Evolutionary conservation across 2,888 invertebrate genomes (phyloP), one percentile per base, ranked within the genome.

Genomic region (Loripinus fragilis): DNA sequence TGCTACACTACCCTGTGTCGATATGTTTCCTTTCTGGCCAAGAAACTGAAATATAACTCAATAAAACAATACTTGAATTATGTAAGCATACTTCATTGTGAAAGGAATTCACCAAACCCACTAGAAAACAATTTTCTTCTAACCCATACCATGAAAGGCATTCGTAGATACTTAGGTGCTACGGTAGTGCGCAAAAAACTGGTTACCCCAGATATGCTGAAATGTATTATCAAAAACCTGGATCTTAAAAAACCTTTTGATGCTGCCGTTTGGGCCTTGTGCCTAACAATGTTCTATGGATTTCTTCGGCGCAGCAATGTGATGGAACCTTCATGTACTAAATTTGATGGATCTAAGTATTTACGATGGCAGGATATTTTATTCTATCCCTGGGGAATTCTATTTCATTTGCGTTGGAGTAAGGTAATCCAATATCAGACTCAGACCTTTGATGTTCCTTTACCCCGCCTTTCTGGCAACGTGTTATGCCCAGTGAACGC

Each of bases 31-130:
- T n/a, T n/a, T n/a, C n/a, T n/a, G n/a, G n/a, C n/a, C n/a, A n/a
- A n/a, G n/a, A n/a, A n/a, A n/a, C n/a, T n/a, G n/a, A n/a, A n/a
- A n/a, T n/a, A n/a, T n/a, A n/a, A n/a, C n/a, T n/a, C n/a, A n/a
- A n/a, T n/a, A n/a, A n/a, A n/a, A n/a, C n/a, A n/a, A 28, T 78
- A 78, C 48, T n/a, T 78, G 7, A 78, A 78, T 45, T 64, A 52
- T 38, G 35, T 78, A 15, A 64, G 78, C n/a, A 38, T 78, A n/a
- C 23, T 78, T 20, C 78, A 78, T 48, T 42, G 28, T n/a, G 78
- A 60, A 69, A 70, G 73, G 78, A 73, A 73, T 25, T 50, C 74
- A 33, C 65, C 55, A 25, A 55, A 55, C 17, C 28, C 55, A 8
- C 48, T 74, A 25, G 23, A 45, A 50, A 55, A 73, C 50, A 64